These are phyloP conservation scores for Lepidothrix coronata DNA, from an alignment of 2,113 vertebrate genomes.

Conservation along the genomic window DNA sequence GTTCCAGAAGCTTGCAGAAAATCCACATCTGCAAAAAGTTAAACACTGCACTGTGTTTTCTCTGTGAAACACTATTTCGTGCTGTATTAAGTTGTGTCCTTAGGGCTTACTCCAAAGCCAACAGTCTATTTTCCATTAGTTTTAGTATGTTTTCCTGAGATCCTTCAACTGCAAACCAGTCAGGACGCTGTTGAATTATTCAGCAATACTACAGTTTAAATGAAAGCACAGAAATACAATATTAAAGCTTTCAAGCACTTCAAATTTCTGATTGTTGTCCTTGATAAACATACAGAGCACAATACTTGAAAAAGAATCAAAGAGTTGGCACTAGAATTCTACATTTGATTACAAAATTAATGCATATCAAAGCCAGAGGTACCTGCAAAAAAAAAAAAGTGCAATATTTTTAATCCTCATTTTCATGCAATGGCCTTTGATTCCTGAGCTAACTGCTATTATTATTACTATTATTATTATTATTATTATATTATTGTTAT, in stretches of 20 bases:
- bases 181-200: conserved; percentile 16
- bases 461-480: background rate
- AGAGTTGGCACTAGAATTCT: background rate
- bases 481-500: background rate
- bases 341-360: background rate
- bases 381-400: background rate
- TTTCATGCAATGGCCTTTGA: background rate
- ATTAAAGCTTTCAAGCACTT: background rate
- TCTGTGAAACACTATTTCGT: background rate
- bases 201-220: background rate
- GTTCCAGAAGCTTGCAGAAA: background rate
- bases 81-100: background rate
- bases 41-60: background rate
- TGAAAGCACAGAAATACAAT: background rate
- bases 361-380: background rate
- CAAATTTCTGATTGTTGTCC: background rate
- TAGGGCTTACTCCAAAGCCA: conserved; percentile 22
- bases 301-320: background rate
- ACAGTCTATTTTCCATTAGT: conserved; percentile 10
- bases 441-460: background rate
- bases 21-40: background rate
- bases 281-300: background rate
- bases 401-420: background rate
- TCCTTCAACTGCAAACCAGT: background rate
- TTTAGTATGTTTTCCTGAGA: background rate